Base-by-base conservation (phyloP, 2,888 invertebrate genomes). In the Agriopis marginaria region DNA sequence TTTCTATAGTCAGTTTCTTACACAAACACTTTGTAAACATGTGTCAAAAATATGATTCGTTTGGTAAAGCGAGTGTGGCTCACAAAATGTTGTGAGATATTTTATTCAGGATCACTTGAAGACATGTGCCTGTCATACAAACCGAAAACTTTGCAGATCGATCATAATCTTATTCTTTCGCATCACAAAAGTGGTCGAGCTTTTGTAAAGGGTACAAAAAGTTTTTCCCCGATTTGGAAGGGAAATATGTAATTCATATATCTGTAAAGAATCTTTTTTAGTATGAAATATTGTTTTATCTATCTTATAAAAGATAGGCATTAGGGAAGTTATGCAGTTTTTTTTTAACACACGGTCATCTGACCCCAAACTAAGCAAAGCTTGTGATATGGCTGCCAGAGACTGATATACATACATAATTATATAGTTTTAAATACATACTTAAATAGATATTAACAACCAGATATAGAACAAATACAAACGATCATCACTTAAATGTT, bases 151-250 rank as follows among this genome's bases (percentile, higher is more conserved):
- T 70, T 39, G 53, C 32, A 40, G 49, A 70, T 70, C 58, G 54
- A 63, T 70, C 70, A 70, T 59, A 70, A 66, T 63, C 66, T 54
- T 54, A 66, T 70, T 66, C 70, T 63, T 63, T 49, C 49, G 58
- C 58, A 58, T 59, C 59, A 62, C 69, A 62, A 70, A 59, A 68
- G 63, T 61, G 56, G 54, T n/a, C 45, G 47, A 64, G 50, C 49
- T 64, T 64, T 17, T 44, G 50, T 64, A 61, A 70, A 66, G 66
- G 66, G 54, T 70, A 66, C 63, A 66, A 50, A 62, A 70, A 70
- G 59, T 70, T 70, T 63, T 9, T 62, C 54, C 59, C 11, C 50
- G 54, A 68, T 61, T 69, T 69, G 42, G 50, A 64, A 54, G 51
- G 65, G 51, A 62, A 55, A 69, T 55, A 50, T 55, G 60, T 60